Evolutionary conservation across 2,113 vertebrate species (phyloP), one percentile per base, ranked within the genome.

Genomic region (Philantomba maxwellii): DNA sequence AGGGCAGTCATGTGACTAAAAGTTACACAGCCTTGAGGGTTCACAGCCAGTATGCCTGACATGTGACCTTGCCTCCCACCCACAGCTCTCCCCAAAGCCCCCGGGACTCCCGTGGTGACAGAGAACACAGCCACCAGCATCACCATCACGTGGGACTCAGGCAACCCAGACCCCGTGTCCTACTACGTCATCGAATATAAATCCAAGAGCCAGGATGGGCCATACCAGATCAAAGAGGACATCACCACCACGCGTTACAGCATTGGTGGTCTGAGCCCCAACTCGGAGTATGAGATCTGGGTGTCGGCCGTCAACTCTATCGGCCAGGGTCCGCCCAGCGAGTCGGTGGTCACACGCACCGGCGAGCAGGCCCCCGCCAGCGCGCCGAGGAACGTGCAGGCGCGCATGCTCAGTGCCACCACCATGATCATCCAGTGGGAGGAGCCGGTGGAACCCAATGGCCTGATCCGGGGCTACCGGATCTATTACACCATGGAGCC

Each of bases 161-260:
- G 99, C 87, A 99, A 99, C 86, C 99, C 99, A 0, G 99, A 99
- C 97, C 99, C 99, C 0, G 99, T 99, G 94, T 99, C 99, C 77
- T 99, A 99, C 98, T 99, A 99, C 60, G 99, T 99, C 77, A 99
- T 99, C 83, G 99, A 99, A 73, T 99, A 99, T 97, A 99, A 99
- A 9, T 99, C 99, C 23, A 99, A 99, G 98, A 99, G 99, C 94
- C 99, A 99, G 45, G 99, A 99, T 0, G 99, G 99, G 90, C 99
- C 99, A 0, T 99, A 99, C 12, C 99, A 99, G 98, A 99, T 99
- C 36, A 99, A 99, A 77, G 99, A 99, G 85, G 99, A 99, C 96
- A 99, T 99, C 98, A 99, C 99, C 96, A 99, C 99, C n/a, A 99
- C 99, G 0, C 99, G 99, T 80, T 99, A 99, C 98, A 99, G 99